Evolutionary conservation across 2,113 vertebrate species (phyloP).

Genomic region (Ceyx cyanopectus): DNA sequence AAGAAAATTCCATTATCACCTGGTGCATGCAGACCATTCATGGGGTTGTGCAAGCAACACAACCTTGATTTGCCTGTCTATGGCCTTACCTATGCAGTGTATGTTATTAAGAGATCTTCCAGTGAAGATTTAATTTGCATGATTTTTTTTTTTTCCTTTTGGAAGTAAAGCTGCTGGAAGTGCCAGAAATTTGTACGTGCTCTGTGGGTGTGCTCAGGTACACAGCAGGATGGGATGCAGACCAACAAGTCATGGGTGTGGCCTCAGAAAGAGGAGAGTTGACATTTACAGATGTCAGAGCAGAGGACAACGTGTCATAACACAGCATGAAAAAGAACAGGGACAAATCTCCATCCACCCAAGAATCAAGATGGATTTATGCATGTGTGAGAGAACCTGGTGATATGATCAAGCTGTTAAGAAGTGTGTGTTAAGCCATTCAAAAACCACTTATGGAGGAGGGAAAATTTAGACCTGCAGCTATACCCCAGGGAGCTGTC

Average conservation of each 20-base stretch:
- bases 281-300: not conserved
- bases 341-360: not conserved
- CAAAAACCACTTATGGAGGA: not conserved
- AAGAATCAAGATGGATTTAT: not conserved
- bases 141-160: not conserved
- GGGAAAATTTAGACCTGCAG: not conserved
- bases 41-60: too few relatives aligned
- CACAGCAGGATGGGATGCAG: not conserved
- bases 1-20: too few relatives aligned
- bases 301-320: not conserved
- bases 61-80: too few relatives aligned
- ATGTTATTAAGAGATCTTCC: not conserved
- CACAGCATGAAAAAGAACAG: not conserved
- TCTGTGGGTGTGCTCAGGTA: not conserved
- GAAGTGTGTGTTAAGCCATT: not conserved
- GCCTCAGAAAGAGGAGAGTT: not conserved
- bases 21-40: too few relatives aligned
- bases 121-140: not conserved
- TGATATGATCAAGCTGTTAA: accelerated
- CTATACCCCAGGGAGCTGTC: not conserved
- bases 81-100: accelerated
- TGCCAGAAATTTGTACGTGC: not conserved
- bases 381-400: accelerated
- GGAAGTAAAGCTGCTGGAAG: not conserved
- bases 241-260: not conserved